Evolutionary conservation across 1,140 invertebrate genomes (phyloP).

Genomic region (Listronotus oregonensis): DNA sequence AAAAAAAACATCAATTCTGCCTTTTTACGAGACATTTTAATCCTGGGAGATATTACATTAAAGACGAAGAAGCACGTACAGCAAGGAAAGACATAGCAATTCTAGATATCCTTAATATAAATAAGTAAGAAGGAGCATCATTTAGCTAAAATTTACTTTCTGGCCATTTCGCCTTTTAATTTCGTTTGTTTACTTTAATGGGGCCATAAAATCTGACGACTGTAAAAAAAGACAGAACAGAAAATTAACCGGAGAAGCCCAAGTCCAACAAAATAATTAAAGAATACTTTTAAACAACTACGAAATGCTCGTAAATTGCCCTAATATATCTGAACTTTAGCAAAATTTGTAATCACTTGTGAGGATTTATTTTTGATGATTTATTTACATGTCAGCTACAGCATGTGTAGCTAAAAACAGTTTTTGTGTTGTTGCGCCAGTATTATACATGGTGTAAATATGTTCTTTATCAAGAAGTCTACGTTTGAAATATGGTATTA

Average conservation of each 20-base stretch:
- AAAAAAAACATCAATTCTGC: conserved; percentile 26
- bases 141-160: conserved; percentile 29
- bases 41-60: conserved; percentile 27
- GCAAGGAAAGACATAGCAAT: conserved; percentile 25
- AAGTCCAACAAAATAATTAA: no score
- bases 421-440: no score
- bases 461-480: no score
- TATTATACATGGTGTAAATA: no score
- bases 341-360: no score
- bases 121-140: conserved; percentile 26
- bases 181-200: conserved; percentile 33
- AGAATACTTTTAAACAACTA: neutral
- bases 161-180: conserved; percentile 30
- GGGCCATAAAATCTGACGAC: conserved; percentile 21
- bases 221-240: neutral
- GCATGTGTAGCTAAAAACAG: no score
- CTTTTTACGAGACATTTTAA: conserved; percentile 38
- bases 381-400: no score
- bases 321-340: no score
- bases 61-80: conserved; percentile 22
- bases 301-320: no score
- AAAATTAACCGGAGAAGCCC: neutral
- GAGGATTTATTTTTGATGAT: no score
- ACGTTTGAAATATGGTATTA: no score
- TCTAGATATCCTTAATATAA: conserved; percentile 21